phyloP scores from a whole-genome alignment of 2,888 invertebrate genomes.

The Amphipoea lucens region DNA sequence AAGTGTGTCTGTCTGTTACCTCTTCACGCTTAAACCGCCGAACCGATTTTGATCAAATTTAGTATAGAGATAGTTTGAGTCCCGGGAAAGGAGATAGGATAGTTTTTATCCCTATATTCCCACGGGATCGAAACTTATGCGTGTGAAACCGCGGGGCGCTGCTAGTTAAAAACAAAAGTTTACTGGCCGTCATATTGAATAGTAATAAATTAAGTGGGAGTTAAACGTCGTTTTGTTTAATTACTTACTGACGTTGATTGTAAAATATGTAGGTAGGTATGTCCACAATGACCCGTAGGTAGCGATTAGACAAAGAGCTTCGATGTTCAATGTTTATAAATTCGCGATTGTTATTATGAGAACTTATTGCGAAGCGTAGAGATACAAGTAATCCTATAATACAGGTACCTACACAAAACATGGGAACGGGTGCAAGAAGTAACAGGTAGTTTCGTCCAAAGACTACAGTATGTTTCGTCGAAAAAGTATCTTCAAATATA shows the following conservation, averaged over 20 bases:
- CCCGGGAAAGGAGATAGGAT: too few relatives aligned
- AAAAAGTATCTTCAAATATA: neutral
- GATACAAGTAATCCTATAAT: neutral
- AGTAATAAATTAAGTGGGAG: neutral
- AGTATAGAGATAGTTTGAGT: too few relatives aligned
- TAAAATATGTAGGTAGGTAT: slow-evolving; percentile 27
- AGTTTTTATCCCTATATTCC: too few relatives aligned
- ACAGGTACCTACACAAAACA: neutral
- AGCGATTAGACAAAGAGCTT: slow-evolving; percentile 55
- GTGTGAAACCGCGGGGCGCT: too few relatives aligned
- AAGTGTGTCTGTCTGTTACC: too few relatives aligned
- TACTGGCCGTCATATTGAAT: neutral
- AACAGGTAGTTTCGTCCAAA: neutral
- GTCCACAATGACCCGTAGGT: slow-evolving; percentile 40
- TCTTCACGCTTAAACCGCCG: too few relatives aligned
- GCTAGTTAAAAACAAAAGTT: neutral
- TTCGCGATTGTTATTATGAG: slow-evolving; percentile 54
- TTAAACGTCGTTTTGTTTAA: slow-evolving; percentile 16
- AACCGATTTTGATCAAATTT: too few relatives aligned
- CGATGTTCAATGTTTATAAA: slow-evolving; percentile 60
- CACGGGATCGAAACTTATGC: too few relatives aligned
- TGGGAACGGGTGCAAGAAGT: neutral
- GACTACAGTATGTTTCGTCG: too few relatives aligned
- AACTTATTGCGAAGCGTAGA: slow-evolving; percentile 28
- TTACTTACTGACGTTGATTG: slow-evolving; percentile 26